Evolutionary conservation across 2,797 vertebrate genomes (phyloP).

Genomic region (Coregonus sp.): DNA sequence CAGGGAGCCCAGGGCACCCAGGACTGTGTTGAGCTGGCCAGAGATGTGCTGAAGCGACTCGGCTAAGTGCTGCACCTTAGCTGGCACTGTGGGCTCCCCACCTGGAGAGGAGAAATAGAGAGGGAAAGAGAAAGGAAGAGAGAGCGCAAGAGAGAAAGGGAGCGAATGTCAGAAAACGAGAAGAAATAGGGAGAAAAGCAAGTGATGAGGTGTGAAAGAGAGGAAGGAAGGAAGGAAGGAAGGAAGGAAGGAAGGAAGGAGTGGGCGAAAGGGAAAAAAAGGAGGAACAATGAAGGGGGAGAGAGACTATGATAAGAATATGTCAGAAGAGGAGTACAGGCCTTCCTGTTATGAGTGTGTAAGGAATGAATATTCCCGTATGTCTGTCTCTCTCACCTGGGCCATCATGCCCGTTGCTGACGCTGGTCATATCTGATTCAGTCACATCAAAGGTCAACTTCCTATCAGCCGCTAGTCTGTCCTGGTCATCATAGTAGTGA

Average conservation of each 20-base stretch:
- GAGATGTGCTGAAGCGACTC: conserved; percentile 85
- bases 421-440: conserved; percentile 77
- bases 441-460: conserved; percentile 87
- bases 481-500: conserved; percentile 75
- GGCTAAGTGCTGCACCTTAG: conserved; percentile 80
- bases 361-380: too few species aligned
- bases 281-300: neutral
- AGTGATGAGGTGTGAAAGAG: neutral
- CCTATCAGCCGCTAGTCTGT: conserved; percentile 63
- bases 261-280: neutral
- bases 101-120: conserved; percentile 11
- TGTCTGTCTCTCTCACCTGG: conserved; percentile 51
- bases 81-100: conserved; percentile 55
- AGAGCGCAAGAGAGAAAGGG: neutral
- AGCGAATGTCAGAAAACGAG: neutral
- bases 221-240: neutral
- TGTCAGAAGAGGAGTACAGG: neutral
- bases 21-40: conserved; percentile 81
- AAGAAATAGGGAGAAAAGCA: neutral
- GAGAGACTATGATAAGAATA: neutral
- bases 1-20: conserved; percentile 76
- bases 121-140: neutral
- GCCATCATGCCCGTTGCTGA: conserved; percentile 49
- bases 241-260: neutral
- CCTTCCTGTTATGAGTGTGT: neutral